A percentile compares a stretch with the other conserved stretches of the same genome.
Evolutionary conservation across 2,888 invertebrate species (phyloP).

Genomic region (Villa cingulata): DNA sequence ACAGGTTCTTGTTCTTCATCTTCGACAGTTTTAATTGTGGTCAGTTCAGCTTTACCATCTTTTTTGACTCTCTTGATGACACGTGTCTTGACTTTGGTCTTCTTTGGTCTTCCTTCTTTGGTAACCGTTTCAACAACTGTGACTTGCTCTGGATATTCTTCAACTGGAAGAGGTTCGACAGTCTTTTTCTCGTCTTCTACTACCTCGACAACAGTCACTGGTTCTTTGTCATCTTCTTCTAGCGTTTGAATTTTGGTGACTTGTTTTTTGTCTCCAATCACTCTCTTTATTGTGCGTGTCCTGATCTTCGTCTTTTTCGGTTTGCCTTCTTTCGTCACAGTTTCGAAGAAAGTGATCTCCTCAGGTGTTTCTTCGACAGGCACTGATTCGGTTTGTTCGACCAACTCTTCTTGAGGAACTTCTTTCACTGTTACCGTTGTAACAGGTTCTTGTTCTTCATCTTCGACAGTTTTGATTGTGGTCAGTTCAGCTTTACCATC

Average conservation of each 20-base stretch:
- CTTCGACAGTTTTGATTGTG: slow-evolving; percentile 28
- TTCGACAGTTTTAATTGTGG: slow-evolving; percentile 24
- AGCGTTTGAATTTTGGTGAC: slow-evolving; percentile 35
- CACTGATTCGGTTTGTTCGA: slow-evolving; percentile 16
- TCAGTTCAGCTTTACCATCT: slow-evolving; percentile 26
- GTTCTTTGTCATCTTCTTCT: slow-evolving; percentile 29
- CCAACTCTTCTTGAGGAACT: background rate
- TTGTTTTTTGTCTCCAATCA: slow-evolving; percentile 26
- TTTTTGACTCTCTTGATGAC: slow-evolving; percentile 25
- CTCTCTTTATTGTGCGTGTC: slow-evolving; percentile 20
- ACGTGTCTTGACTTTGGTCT: slow-evolving; percentile 23
- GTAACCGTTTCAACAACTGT: slow-evolving; percentile 34
- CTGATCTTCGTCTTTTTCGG: slow-evolving; percentile 23
- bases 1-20: slow-evolving; percentile 27
- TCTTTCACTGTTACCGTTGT: slow-evolving; percentile 20
- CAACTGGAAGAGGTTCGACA: slow-evolving; percentile 18
- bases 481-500: slow-evolving; percentile 30
- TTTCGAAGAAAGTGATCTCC: slow-evolving; percentile 23
- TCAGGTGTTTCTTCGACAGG: slow-evolving; percentile 19
- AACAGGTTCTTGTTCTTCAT: slow-evolving; percentile 27
- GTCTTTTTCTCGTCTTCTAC: slow-evolving; percentile 17
- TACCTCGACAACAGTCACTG: slow-evolving; percentile 23
- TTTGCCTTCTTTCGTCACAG: slow-evolving; percentile 22
- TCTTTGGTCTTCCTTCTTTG: slow-evolving; percentile 27
- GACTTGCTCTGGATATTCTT: slow-evolving; percentile 20